These are phyloP conservation scores for Julus scandinavius DNA, from an alignment of 2,888 invertebrate genomes.

Conservation along the genomic window DNA sequence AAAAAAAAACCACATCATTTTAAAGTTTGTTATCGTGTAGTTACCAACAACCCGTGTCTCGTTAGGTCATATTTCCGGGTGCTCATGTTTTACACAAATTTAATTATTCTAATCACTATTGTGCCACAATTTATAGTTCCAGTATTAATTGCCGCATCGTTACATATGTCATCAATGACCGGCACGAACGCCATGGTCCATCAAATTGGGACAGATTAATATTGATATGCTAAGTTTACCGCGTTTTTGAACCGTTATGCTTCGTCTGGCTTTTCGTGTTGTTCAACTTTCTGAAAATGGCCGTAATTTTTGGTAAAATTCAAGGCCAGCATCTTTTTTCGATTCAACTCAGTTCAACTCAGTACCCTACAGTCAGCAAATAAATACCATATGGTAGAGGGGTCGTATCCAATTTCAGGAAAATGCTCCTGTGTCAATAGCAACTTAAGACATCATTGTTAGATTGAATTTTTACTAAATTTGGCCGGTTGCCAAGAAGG, in stretches of 20 bases:
- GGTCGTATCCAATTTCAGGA: no score
- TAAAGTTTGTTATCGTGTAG: background rate
- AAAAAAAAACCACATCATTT: background rate
- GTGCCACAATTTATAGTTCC: background rate
- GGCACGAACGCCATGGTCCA: background rate
- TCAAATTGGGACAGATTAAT: constrained; percentile 12
- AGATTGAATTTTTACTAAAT: no score
- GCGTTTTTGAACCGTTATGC: background rate
- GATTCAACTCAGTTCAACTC: no score
- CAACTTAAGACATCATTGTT: no score
- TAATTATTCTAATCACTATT: background rate
- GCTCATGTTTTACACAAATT: background rate
- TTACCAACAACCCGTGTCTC: background rate
- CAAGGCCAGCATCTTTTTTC: background rate
- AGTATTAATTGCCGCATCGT: background rate
- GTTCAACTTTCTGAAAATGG: no score
- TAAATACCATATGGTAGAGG: no score
- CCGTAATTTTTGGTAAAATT: background rate
- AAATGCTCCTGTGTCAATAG: no score
- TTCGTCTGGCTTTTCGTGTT: background rate
- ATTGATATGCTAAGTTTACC: background rate
- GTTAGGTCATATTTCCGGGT: background rate
- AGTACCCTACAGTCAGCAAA: no score
- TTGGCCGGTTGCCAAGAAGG: no score
- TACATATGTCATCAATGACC: constrained; percentile 1